These are phyloP conservation scores for Xyrichtys novacula DNA, from an alignment of 2,797 vertebrate species.

Conservation along the genomic window DNA sequence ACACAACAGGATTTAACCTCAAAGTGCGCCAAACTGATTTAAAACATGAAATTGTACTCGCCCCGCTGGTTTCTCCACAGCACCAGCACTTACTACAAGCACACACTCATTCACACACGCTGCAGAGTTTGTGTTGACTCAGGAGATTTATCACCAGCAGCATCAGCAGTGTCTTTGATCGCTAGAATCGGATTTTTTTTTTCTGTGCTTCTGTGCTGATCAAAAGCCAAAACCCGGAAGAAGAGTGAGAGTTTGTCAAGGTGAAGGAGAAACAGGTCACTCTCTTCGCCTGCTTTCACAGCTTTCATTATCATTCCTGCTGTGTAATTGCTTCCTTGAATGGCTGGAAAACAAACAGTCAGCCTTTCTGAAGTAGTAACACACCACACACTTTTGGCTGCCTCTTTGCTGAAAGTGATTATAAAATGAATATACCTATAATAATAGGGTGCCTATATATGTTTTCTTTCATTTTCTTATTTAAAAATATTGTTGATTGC, in stretches of 20 bases:
- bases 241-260: constrained; percentile 9
- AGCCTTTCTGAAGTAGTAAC: constrained; percentile 30
- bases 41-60: neutral
- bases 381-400: constrained; percentile 8
- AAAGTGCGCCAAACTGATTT: neutral
- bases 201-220: constrained; percentile 52
- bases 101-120: constrained; percentile 5
- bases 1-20: neutral
- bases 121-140: constrained; percentile 39
- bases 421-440: too few relatives aligned
- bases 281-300: constrained; percentile 23
- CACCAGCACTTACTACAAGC: neutral
- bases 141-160: constrained; percentile 35
- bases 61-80: neutral
- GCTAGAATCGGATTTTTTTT: constrained; percentile 37
- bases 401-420: neutral
- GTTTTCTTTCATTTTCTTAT: too few relatives aligned
- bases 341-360: constrained; percentile 21
- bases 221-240: constrained; percentile 35
- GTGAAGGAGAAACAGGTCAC: constrained; percentile 43
- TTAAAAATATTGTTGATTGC: too few relatives aligned
- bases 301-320: constrained; percentile 20
- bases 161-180: constrained; percentile 28
- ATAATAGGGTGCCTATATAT: too few relatives aligned
- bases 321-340: constrained; percentile 29